These are phyloP conservation scores for Thrips palmi DNA, from an alignment of 1,140 invertebrate species.

Conservation along the genomic window DNA sequence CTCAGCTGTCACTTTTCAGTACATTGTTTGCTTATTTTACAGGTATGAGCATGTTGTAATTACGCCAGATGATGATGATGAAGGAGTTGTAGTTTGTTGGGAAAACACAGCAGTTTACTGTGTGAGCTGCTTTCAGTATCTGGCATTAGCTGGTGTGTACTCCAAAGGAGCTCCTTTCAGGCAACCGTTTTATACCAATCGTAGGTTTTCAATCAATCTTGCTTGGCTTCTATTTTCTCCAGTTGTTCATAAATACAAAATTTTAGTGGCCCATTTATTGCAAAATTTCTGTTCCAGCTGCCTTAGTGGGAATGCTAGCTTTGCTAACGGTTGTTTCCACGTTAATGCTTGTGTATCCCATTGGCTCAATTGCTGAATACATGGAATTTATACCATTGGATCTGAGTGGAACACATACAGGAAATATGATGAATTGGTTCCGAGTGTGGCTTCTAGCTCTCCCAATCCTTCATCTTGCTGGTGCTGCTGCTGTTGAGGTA, in stretches of 20 bases:
- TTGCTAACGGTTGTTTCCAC: constrained; percentile 18
- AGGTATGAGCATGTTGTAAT: constrained; percentile 15
- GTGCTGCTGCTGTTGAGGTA: constrained; percentile 23
- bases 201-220: constrained; percentile 13
- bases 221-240: neutral
- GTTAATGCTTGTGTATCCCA: constrained; percentile 19
- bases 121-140: constrained; percentile 73
- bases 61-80: constrained; percentile 22
- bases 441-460: constrained; percentile 20
- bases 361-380: constrained; percentile 17
- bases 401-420: constrained; percentile 14
- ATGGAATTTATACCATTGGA: constrained; percentile 19
- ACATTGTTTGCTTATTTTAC: neutral
- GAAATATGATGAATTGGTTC: too few species aligned
- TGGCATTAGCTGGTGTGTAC: constrained; percentile 73
- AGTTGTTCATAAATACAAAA: neutral
- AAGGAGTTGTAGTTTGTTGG: constrained; percentile 37
- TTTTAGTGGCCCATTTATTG: constrained; percentile 12
- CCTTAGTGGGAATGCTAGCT: constrained; percentile 12
- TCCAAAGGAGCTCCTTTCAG: constrained; percentile 67
- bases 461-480: constrained; percentile 19
- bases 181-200: constrained; percentile 45
- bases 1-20: constrained; percentile 10
- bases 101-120: constrained; percentile 70
- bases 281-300: constrained; percentile 14